phyloP scores from a whole-genome alignment of 2,888 invertebrate genomes.

The Noctuana brunneofusca region DNA sequence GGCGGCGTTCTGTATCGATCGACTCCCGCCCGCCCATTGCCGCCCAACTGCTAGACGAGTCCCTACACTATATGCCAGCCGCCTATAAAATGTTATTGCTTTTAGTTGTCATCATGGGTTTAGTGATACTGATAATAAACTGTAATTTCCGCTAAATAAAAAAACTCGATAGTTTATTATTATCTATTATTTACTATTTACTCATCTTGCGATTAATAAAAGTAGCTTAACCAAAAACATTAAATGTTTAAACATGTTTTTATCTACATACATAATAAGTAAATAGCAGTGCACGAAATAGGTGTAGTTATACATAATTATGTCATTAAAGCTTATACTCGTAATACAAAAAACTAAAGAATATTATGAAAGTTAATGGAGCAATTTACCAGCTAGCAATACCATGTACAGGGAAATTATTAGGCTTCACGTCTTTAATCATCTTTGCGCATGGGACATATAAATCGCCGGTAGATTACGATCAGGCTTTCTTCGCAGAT shows the following conservation, averaged over 20 bases:
- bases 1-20: slow-evolving; percentile 62
- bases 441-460: slow-evolving; percentile 18
- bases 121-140: slow-evolving; percentile 43
- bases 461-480: slow-evolving; percentile 35
- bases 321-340: slow-evolving; percentile 1
- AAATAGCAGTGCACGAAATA: not conserved
- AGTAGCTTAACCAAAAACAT: too few relatives aligned
- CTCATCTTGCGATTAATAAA: too few relatives aligned
- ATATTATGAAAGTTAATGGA: slow-evolving; percentile 13
- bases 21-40: slow-evolving; percentile 58
- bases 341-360: slow-evolving; percentile 12
- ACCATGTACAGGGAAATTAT: slow-evolving; percentile 20
- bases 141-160: slow-evolving; percentile 44
- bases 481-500: slow-evolving; percentile 36
- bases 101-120: slow-evolving; percentile 64
- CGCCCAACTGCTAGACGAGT: slow-evolving; percentile 57
- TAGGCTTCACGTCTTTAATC: slow-evolving; percentile 21
- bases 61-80: slow-evolving; percentile 56
- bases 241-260: too few relatives aligned
- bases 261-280: too few relatives aligned
- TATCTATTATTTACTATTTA: too few relatives aligned
- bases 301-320: not conserved
- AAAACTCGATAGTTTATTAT: slow-evolving; percentile 29
- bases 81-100: slow-evolving; percentile 73
- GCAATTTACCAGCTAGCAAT: slow-evolving; percentile 21